phyloP scores from a whole-genome alignment of 2,113 vertebrate species.

The Panurus biarmicus region DNA sequence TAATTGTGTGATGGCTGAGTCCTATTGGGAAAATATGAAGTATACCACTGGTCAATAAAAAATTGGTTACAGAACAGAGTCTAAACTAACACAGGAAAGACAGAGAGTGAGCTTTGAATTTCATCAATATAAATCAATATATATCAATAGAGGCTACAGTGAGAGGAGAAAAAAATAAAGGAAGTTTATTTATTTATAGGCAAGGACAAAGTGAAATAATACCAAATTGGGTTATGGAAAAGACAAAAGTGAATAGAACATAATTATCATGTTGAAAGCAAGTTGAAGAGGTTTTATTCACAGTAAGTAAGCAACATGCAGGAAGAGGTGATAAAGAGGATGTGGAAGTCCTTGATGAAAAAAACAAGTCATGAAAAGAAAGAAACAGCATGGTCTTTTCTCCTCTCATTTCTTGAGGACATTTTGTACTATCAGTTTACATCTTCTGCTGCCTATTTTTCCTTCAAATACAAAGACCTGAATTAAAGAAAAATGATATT shows the following conservation, averaged over 20 bases:
- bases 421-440: neutral
- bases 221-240: neutral
- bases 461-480: neutral
- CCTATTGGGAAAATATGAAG: neutral
- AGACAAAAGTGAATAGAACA: neutral
- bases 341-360: neutral
- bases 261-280: neutral
- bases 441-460: neutral
- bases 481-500: neutral
- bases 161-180: neutral
- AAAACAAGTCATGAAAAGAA: neutral
- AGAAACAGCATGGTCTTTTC: neutral
- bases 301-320: neutral
- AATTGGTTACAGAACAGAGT: neutral
- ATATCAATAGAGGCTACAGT: fast-evolving
- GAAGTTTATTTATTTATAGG: neutral
- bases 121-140: neutral
- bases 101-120: neutral
- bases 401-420: neutral
- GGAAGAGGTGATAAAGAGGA: neutral
- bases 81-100: neutral
- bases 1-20: neutral
- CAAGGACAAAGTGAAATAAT: neutral
- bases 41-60: neutral
- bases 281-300: neutral